A percentile compares a stretch with the other conserved stretches of the same genome.
phyloP scores from a whole-genome alignment of 2,888 invertebrate species.

The Synanthedon myopaeformis region DNA sequence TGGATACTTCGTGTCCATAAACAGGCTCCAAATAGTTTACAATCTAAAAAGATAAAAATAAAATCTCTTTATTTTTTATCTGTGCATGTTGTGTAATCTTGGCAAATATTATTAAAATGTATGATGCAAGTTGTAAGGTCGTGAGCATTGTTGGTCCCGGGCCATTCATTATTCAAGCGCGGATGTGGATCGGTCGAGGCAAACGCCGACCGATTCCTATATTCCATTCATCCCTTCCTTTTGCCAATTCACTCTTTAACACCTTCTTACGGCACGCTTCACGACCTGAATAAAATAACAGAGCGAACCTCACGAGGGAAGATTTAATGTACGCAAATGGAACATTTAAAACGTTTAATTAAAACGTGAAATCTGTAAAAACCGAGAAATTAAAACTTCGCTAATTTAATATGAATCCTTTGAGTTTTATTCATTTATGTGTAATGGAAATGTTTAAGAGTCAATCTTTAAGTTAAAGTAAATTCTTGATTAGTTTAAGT shows the following conservation, averaged over 20 bases:
- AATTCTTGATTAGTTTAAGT: too few relatives aligned
- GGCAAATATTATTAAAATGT: background rate
- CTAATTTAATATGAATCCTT: too few relatives aligned
- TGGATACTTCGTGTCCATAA: too few relatives aligned
- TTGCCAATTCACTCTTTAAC: conserved; percentile 63
- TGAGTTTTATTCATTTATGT: too few relatives aligned
- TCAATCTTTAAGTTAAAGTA: too few relatives aligned
- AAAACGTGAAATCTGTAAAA: conserved; percentile 2
- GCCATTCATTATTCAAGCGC: conserved; percentile 49
- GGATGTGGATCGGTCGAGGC: conserved; percentile 29
- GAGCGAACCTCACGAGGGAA: conserved; percentile 38
- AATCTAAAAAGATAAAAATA: too few relatives aligned
- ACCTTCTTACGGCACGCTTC: conserved; percentile 58
- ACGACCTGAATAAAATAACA: conserved; percentile 60
- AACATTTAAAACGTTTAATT: conserved; percentile 20
- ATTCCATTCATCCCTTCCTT: conserved; percentile 57
- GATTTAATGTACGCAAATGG: conserved; percentile 30
- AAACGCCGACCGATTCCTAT: conserved; percentile 40
- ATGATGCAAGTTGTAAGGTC: conserved; percentile 12
- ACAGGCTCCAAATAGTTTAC: too few relatives aligned
- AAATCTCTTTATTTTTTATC: too few relatives aligned
- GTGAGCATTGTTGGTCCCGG: conserved; percentile 26
- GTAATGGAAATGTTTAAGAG: too few relatives aligned
- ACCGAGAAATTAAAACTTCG: too few relatives aligned
- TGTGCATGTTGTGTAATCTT: too few relatives aligned